Evolutionary conservation across 1,140 invertebrate species (phyloP), one percentile per base, ranked within the genome.

Genomic region (Drosophila pachea): DNA sequence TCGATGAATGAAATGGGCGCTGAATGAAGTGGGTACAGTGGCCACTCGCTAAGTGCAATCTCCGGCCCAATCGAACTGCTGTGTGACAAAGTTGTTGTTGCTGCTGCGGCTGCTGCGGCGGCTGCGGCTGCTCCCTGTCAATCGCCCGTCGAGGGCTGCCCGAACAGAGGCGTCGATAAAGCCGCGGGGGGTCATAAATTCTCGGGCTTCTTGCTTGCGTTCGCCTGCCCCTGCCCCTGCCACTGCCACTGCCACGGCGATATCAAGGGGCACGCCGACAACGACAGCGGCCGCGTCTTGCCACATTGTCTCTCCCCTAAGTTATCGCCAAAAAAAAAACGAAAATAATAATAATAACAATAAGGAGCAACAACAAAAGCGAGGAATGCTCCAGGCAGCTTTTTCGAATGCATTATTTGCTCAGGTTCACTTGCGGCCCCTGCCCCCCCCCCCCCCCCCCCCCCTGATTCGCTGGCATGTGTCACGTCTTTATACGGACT

Each of bases 141-240:
- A 81, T 84, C 81, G 81, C 50, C 47, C 54, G 49, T 29, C 38
- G 38, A 62, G 72, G 63, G 68, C 48, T 66, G 60, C 55, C 45
- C 7, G 55, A 54, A 61, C 81, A 84, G 76, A 86, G 81, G 81
- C 81, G 81, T 84, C 81, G 82, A 84, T 84, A 84, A 84, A 84
- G 68, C 81, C 81, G 68, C 81, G 72, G 81, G 81, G 81, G 81
- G 81, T 86, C 81, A 86, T 84, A 84, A 77, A 84, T 84, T 84
- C 68, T 81, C 78, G 74, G 86, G 81, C 81, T 86, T 84, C 81
- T 84, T 84, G 79, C 68, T 79, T 83, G 73, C 69, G 63, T 84
- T 78, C 74, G 71, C 78, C 78, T 82, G 79, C 79, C 73, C 66
- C 68, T 56, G 54, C 55, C 40, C n/a, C n/a, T n/a, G n/a, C n/a